Evolutionary conservation across 2,888 invertebrate genomes (phyloP), one percentile per base, ranked within the genome.

Genomic region (Microplitis deprimator): DNA sequence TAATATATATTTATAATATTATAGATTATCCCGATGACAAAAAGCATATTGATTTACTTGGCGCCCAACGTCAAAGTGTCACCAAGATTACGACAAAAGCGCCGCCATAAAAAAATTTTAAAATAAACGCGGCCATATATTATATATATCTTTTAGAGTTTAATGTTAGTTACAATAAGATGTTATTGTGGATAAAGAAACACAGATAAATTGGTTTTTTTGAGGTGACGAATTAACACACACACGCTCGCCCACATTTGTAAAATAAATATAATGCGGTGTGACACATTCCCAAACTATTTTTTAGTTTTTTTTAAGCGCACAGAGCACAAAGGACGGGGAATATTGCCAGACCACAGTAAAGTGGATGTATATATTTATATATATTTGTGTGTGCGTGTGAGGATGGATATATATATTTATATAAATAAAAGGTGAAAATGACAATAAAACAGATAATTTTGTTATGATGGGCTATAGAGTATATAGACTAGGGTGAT

Each of bases 401-500:
- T n/a, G 61, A 50, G 13, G 64, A 59, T 20, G 40, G 7, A 68
- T 59, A 16, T 29, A 20, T 16, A 29, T 38, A 16, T 65, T 8
- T 16, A 13, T 16, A 59, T 60, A 13, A 65, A 76, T 59, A 71
- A 41, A 70, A 69, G 59, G 67, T 65, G 59, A 75, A 20, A 68
- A 75, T 50, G 59, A 70, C 70, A 41, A 40, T 69, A 61, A 71
- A 71, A 60, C 60, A 62, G 60, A 62, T 39, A 16, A 41, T 20
- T 71, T 62, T 71, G 60, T 71, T 60, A 61, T 75, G 67, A 70
- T 67, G 60, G 73, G 60, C 69, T 68, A 68, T 39, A 68, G 39
- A 68, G 68, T 67, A 77, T 68, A 73, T 6, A 71, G 20, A 70
- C 50, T 50, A 50, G 10, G 50, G 81, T 80, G 83, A 84, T 85